These are phyloP conservation scores for Hemichromis elongatus DNA, from an alignment of 2,113 vertebrate species.

Conservation along the genomic window DNA sequence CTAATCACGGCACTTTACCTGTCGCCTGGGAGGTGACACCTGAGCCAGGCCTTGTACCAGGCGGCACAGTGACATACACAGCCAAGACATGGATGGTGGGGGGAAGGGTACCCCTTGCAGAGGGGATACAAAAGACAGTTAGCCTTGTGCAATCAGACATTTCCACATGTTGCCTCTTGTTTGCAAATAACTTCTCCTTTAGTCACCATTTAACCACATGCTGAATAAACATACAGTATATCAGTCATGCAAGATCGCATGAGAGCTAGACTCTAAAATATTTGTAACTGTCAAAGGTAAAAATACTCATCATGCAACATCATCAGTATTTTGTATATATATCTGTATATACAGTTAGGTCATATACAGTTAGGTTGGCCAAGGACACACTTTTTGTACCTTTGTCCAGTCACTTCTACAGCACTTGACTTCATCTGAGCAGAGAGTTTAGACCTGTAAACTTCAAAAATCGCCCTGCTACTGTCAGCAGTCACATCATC, in stretches of 20 bases:
- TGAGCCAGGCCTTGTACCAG: constrained; percentile 46
- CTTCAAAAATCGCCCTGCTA: background rate
- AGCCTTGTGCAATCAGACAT: background rate
- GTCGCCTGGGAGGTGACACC: constrained; percentile 65
- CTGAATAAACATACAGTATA: background rate
- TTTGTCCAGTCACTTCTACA: background rate
- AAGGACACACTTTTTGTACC: background rate
- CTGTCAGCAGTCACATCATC: background rate
- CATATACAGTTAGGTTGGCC: background rate
- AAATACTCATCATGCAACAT: background rate
- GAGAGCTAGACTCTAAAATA: background rate
- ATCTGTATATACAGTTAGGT: background rate
- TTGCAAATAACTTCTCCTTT: background rate
- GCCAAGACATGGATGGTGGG: background rate
- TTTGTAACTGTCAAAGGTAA: background rate
- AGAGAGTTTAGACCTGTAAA: background rate
- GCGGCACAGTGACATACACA: background rate
- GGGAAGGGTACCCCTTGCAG: background rate
- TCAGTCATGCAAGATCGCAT: background rate
- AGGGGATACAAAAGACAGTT: constrained; percentile 39
- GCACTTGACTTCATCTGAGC: background rate
- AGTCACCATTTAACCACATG: background rate
- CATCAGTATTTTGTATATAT: background rate
- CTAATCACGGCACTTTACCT: constrained; percentile 73
- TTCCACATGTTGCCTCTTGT: constrained; percentile 7